Base-by-base conservation (phyloP, 2,888 invertebrate species). In the Lepidocyrtoides sp. region DNA sequence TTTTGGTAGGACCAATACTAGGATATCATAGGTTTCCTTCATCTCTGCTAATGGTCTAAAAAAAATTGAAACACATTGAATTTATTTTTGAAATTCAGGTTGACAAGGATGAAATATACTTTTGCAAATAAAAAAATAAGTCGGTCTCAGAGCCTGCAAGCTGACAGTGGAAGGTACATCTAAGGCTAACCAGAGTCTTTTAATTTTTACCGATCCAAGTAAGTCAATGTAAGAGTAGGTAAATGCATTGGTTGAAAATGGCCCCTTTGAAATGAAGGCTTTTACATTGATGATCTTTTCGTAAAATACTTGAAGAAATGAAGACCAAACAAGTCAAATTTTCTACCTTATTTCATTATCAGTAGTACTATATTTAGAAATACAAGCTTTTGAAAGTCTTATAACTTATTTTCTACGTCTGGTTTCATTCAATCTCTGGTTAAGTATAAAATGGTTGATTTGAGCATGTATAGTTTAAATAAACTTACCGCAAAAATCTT, bases 341-440 rank as follows among this genome's bases (percentile, higher is more conserved):
- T 48, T 69, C 69, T 32, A 69, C 29, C 69, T 48, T 2, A 36
- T 29, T 14, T 85, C 84, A 72, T 72, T 48, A 82, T 44, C 83
- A 85, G 69, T 36, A 85, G 69, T 85, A 69, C 20, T n/a, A 41
- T 48, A 23, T 7, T n/a, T 66, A 83, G 66, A 83, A 17, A 82
- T 20, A 60, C 36, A 32, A 36, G 41, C 23, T 69, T 36, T n/a
- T 23, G n/a, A n/a, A n/a, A n/a, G n/a, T n/a, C n/a, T n/a, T n/a
- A n/a, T n/a, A n/a, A n/a, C n/a, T n/a, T n/a, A n/a, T 20, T 17
- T 17, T 17, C 32, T 4, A 48, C 20, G 44, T 5, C 75, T 36
- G 14, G 14, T 12, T 8, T 20, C 20, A 3, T 26, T 23, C 48
- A 14, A 10, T 2, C 23, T 75, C 23, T 0, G 12, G 10, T 8